These are phyloP conservation scores for Erythrocercus mccallii DNA, from an alignment of 2,113 vertebrate genomes.

Conservation along the genomic window DNA sequence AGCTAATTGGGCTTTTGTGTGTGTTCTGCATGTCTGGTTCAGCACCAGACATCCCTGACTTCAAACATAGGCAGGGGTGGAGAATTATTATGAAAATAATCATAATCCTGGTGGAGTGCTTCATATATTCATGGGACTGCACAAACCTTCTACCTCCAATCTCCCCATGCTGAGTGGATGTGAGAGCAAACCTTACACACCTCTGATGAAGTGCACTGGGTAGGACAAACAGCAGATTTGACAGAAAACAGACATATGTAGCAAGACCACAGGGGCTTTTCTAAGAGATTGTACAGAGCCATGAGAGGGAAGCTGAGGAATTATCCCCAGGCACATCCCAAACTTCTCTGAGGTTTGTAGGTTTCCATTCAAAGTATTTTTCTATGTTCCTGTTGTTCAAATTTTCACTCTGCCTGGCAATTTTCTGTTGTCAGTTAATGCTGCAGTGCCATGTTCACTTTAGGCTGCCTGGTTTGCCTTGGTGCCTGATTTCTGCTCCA, in stretches of 20 bases:
- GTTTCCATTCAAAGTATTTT: background rate
- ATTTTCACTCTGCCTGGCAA: background rate
- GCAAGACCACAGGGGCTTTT: background rate
- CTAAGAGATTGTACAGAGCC: background rate
- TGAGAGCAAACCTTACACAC: background rate
- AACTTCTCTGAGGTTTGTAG: background rate
- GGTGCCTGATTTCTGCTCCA: background rate
- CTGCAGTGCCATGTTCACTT: background rate
- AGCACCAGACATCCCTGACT: constrained; percentile 29
- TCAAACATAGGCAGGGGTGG: background rate
- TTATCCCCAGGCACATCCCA: background rate
- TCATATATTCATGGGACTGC: background rate
- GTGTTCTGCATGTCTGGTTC: constrained; percentile 45
- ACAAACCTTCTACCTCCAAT: background rate
- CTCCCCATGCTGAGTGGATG: background rate
- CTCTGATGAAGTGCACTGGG: background rate
- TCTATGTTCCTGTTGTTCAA: background rate
- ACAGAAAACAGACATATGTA: background rate
- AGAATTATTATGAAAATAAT: constrained; percentile 37
- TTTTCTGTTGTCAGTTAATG: background rate
- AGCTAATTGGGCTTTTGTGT: constrained; percentile 50
- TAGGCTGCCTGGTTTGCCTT: background rate
- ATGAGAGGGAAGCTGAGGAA: background rate
- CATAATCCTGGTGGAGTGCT: background rate
- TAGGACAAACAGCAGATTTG: background rate